These are phyloP conservation scores for Pagrus major DNA, from an alignment of 2,113 vertebrate species.

Conservation along the genomic window DNA sequence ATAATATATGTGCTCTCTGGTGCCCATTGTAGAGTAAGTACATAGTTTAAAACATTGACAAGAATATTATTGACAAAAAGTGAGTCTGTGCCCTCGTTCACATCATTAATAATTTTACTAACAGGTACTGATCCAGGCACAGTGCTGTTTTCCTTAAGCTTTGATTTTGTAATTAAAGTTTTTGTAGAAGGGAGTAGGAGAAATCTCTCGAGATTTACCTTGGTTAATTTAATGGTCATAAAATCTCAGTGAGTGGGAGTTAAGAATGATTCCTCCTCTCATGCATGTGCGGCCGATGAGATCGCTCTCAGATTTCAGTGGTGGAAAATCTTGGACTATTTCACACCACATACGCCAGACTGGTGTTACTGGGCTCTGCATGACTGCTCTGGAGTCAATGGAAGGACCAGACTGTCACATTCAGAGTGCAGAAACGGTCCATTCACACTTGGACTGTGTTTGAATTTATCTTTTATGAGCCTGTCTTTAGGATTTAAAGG, in stretches of 20 bases:
- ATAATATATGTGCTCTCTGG: constrained; percentile 10
- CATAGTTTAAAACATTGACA: constrained; percentile 9
- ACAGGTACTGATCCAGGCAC: not conserved
- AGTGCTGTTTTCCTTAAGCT: not conserved
- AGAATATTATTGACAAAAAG: constrained; percentile 11
- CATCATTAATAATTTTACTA: not conserved
- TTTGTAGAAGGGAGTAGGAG: not conserved
- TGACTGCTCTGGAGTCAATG: constrained; percentile 41
- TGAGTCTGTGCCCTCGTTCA: not conserved
- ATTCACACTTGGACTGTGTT: constrained; percentile 25
- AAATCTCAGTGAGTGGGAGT: constrained; percentile 5
- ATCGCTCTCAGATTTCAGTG: constrained; percentile 22
- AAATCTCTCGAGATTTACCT: constrained; percentile 1
- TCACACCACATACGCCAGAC: constrained; percentile 35
- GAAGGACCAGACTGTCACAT: constrained; percentile 30
- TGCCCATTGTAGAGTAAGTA: not conserved
- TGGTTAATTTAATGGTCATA: not conserved
- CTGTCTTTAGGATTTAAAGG: constrained; percentile 13
- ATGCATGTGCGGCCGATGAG: not conserved
- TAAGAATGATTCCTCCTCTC: constrained; percentile 23
- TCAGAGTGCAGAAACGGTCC: constrained; percentile 13
- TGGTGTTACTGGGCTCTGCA: constrained; percentile 16
- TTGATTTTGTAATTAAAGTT: not conserved
- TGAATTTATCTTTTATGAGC: constrained; percentile 19
- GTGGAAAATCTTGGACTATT: constrained; percentile 17